A percentile compares a stretch with the other conserved stretches of the same genome.
phyloP scores from a whole-genome alignment of 2,797 vertebrate species.

The Tangara arthus region DNA sequence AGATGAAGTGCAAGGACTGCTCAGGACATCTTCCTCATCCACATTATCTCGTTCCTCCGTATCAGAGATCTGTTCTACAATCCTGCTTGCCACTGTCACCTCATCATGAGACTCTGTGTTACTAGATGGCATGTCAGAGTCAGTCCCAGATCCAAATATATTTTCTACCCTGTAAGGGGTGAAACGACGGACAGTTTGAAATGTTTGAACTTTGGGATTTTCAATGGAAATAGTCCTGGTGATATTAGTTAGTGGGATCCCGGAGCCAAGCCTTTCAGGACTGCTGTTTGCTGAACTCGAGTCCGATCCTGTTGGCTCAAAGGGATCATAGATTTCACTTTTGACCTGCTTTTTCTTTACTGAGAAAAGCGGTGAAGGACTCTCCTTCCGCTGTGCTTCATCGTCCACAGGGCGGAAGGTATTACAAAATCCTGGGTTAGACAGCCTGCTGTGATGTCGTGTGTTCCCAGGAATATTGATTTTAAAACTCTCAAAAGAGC shows the following conservation, averaged over 20 bases:
- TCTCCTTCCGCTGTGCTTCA: conserved; percentile 75
- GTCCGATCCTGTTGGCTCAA: conserved; percentile 92
- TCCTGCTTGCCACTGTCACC: not conserved
- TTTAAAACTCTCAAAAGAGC: conserved; percentile 87
- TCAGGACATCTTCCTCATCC: conserved; percentile 3
- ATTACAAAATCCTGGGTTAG: conserved; percentile 73
- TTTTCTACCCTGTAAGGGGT: conserved; percentile 67
- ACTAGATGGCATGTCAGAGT: not conserved
- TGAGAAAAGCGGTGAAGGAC: conserved; percentile 57
- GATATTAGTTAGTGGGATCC: conserved; percentile 69
- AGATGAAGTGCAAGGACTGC: not conserved
- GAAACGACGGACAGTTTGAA: conserved; percentile 74
- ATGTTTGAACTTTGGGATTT: conserved; percentile 64
- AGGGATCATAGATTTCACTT: conserved; percentile 92
- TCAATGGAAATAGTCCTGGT: conserved; percentile 73
- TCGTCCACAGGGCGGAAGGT: conserved; percentile 74
- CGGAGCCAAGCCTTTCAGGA: conserved; percentile 69
- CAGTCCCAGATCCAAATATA: conserved; percentile 36
- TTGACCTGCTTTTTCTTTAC: conserved; percentile 77
- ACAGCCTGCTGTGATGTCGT: conserved; percentile 78
- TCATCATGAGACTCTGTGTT: conserved; percentile 9
- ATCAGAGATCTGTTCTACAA: conserved; percentile 61
- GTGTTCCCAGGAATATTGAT: conserved; percentile 89
- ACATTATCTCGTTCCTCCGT: conserved; percentile 34
- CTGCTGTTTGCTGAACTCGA: conserved; percentile 81